Conservation (phyloP, 2,797 vertebrate genomes). For the Pangasius mekongensis region DNA sequence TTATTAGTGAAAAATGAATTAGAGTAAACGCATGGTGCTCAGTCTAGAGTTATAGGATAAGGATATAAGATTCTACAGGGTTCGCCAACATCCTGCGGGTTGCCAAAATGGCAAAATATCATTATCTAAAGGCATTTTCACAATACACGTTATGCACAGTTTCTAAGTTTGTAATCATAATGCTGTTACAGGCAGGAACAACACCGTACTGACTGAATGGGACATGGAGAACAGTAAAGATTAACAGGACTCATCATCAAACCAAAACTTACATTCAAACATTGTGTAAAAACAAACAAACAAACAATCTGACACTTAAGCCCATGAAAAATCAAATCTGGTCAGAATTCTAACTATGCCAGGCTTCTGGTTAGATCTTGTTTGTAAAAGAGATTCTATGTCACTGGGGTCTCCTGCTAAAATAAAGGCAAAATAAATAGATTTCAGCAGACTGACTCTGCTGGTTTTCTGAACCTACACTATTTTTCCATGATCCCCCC, state of each 20-base stretch:
- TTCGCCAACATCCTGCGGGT: not conserved
- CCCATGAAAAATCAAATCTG: too few species aligned
- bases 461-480: not conserved
- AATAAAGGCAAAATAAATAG: not conserved
- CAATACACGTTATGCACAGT: not conserved
- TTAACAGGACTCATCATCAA: not conserved
- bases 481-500: not conserved
- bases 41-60: not conserved
- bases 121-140: not conserved
- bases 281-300: too few species aligned
- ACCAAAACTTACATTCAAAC: not conserved
- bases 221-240: not conserved
- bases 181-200: not conserved
- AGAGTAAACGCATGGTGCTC: not conserved
- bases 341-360: too few species aligned
- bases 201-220: not conserved
- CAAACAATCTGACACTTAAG: too few species aligned
- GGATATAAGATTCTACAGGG: not conserved
- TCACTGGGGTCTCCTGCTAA: too few species aligned
- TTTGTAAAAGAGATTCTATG: too few species aligned
- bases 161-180: not conserved
- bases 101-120: not conserved
- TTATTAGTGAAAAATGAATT: not conserved
- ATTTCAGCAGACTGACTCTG: not conserved
- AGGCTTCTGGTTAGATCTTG: not conserved